These are phyloP conservation scores for Acanthopleura granulata DNA, from an alignment of 2,888 invertebrate species.

Conservation along the genomic window DNA sequence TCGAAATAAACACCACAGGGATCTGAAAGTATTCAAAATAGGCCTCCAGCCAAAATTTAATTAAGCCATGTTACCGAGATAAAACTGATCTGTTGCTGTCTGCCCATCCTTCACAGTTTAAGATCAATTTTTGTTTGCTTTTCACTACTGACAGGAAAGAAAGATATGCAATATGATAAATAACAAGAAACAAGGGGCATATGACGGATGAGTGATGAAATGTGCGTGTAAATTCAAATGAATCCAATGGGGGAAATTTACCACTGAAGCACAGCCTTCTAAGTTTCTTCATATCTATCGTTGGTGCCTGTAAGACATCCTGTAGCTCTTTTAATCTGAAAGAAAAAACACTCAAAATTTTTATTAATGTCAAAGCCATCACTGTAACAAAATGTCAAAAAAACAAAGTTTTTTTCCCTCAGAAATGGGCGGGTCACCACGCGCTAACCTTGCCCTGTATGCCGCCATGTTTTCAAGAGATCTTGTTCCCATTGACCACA, in stretches of 20 bases:
- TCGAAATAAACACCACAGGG: too few relatives aligned
- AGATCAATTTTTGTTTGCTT: too few relatives aligned
- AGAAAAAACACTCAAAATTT: slow-evolving; percentile 23
- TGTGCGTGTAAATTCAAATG: too few relatives aligned
- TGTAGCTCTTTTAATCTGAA: slow-evolving; percentile 81
- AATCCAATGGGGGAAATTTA: slow-evolving; percentile 69
- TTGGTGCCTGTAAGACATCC: slow-evolving; percentile 78
- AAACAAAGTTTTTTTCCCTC: background rate
- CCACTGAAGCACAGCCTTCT: slow-evolving; percentile 85
- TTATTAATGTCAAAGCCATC: background rate
- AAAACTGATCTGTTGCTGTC: too few relatives aligned
- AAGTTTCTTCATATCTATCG: slow-evolving; percentile 79
- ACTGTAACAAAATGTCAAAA: background rate
- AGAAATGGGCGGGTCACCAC: slow-evolving; percentile 7
- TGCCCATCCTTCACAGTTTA: too few relatives aligned
- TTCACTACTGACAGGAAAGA: too few relatives aligned
- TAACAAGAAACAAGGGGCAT: too few relatives aligned
- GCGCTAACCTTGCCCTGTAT: slow-evolving; percentile 51
- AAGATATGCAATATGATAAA: too few relatives aligned
- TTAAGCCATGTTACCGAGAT: too few relatives aligned
- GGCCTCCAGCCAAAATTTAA: too few relatives aligned
- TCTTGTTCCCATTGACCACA: background rate
- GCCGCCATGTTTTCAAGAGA: slow-evolving; percentile 47
- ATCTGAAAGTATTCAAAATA: too few relatives aligned
- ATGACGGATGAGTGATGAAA: too few relatives aligned